Evolutionary conservation across 64 coral and sea anemone species (phyloP).

Genomic region (Catalaphyllia jardinei): DNA sequence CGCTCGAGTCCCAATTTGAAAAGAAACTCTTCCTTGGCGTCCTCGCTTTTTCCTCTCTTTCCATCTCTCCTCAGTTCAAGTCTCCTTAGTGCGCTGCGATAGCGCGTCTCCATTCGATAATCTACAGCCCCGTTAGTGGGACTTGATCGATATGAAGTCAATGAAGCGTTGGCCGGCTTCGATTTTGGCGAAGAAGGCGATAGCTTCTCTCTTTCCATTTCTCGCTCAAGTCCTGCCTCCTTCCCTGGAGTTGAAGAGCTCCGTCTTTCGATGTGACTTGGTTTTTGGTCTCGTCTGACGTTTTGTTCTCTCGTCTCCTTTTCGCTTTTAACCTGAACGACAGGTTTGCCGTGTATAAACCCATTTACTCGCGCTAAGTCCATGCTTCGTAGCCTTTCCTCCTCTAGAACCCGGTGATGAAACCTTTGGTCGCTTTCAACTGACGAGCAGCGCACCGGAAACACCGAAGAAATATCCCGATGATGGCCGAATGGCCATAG

Average conservation of each 20-base stretch:
- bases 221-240: not conserved
- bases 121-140: conserved; percentile 1
- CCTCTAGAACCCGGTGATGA: conserved; percentile 29
- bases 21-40: conserved; percentile 67
- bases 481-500: conserved; percentile 47
- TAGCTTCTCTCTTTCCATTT: conserved; percentile 7
- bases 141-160: conserved; percentile 13
- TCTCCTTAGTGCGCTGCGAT: conserved; percentile 28
- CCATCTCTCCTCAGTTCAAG: conserved; percentile 16
- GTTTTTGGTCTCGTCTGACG: conserved; percentile 24
- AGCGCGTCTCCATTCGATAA: conserved; percentile 39
- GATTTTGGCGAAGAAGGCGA: conserved; percentile 38
- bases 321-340: not conserved
- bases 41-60: conserved; percentile 40
- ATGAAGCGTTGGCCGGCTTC: not conserved
- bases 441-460: conserved; percentile 63
- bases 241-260: not conserved
- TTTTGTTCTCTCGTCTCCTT: conserved; percentile 17
- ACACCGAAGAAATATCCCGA: conserved; percentile 49
- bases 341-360: conserved; percentile 21
- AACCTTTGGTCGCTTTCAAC: conserved; percentile 40
- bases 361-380: conserved; percentile 30
- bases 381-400: conserved; percentile 6
- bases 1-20: conserved; percentile 63
- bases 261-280: not conserved